These are phyloP conservation scores for Columba guinea DNA, from an alignment of 2,797 vertebrate species.

Conservation along the genomic window DNA sequence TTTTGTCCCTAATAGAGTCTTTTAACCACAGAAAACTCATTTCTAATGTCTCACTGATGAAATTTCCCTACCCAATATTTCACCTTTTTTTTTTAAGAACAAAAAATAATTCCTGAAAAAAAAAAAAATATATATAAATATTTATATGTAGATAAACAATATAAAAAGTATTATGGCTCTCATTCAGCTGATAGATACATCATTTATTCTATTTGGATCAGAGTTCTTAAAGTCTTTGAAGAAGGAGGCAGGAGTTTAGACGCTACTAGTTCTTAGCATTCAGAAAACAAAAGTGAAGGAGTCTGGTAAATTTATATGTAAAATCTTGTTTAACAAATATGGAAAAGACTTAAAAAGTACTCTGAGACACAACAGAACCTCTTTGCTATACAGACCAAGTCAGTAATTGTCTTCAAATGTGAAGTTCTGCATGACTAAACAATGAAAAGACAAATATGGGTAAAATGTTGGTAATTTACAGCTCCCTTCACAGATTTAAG, in stretches of 20 bases:
- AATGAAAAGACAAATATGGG: constrained; percentile 16
- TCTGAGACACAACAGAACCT: not conserved
- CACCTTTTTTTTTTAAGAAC: not conserved
- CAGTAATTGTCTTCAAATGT: not conserved
- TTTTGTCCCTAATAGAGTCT: not conserved
- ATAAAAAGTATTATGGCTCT: not conserved
- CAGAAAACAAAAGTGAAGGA: not conserved
- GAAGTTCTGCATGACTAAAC: not conserved
- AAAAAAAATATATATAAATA: not conserved
- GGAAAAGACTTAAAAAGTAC: not conserved
- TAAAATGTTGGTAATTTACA: constrained; percentile 27
- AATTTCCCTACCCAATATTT: not conserved
- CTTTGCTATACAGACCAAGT: not conserved
- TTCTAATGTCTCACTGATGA: not conserved
- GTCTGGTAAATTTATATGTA: not conserved
- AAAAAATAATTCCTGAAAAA: not conserved
- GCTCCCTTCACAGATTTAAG: not conserved
- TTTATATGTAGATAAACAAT: not conserved
- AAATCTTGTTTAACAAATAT: constrained; percentile 17
- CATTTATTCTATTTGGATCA: not conserved
- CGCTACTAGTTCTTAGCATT: not conserved
- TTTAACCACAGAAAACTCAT: not conserved
- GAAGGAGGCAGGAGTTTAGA: not conserved
- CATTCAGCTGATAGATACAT: not conserved
- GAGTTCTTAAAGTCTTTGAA: not conserved